Evolutionary conservation across 2,113 vertebrate genomes (phyloP), one percentile per base, ranked within the genome.

Genomic region (Climacteris rufus): DNA sequence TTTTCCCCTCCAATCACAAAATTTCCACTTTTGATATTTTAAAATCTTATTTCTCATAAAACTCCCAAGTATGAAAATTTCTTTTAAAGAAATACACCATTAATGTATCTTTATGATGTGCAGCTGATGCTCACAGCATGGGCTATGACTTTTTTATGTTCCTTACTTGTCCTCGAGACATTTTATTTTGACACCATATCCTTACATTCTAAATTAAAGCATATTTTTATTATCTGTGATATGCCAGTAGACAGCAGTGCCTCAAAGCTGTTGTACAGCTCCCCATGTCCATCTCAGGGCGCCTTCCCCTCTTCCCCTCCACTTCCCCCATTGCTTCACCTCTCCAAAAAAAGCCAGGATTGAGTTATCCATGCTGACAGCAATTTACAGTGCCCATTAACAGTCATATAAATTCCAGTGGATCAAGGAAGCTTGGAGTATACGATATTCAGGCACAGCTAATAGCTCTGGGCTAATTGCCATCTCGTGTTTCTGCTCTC

Each of bases 61-160:
- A 96, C 56, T 28, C 59, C 70, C 16, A 76, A 96, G 70, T 90
- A 96, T 89, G 91, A 93, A 97, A 89, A 96, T 96, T 96, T 97
- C 95, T 89, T 85, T 92, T 79, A 93, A 96, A 94, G 88, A 85
- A 83, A 63, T 77, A 88, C 15, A 37, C 97, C 94, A 94, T 97
- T 96, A 96, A 92, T 81, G 91, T 95, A 97, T 98, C 96, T 97
- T 98, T 98, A 98, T 90, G 97, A 97, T 21, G 98, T 98, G 98
- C 17, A 93, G 39, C 37, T 97, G 98, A 98, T 97, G 52, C 20
- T 56, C 23, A 33, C 89, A n/a, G 97, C 63, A 87, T 96, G 97
- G 94, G 49, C 90, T 53, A 0, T 60, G 94, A 93, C 96, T 97
- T 93, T 92, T 97, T 96, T 94, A 96, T 94, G 77, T 92, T 92